Percentiles rank a stretch among this genome's conserved stretches.
Conservation (phyloP, 2,888 invertebrate genomes). For the Conops quadrifasciatus region DNA sequence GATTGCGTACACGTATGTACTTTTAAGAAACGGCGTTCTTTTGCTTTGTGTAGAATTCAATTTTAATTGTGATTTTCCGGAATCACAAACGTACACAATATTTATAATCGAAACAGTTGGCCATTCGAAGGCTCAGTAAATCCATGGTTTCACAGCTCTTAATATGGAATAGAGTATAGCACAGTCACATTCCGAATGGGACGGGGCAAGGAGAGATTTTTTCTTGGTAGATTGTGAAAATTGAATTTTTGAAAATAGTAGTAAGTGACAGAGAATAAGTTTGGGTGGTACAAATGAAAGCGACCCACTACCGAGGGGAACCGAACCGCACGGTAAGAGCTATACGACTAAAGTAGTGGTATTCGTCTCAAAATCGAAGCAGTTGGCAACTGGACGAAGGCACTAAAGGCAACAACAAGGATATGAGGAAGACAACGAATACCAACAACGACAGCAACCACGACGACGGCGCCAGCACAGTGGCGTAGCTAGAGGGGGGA, state of each 20-base stretch:
- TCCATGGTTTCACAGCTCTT: too few species aligned
- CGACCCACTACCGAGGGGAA: constrained; percentile 28
- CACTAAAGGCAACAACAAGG: constrained; percentile 20
- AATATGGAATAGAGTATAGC: background rate
- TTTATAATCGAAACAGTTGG: too few species aligned
- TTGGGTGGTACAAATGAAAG: constrained; percentile 23
- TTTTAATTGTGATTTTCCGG: too few species aligned
- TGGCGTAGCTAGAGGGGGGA: too few species aligned
- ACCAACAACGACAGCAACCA: too few species aligned
- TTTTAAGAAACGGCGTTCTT: too few species aligned
- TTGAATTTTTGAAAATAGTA: constrained; percentile 17
- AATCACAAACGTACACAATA: too few species aligned
- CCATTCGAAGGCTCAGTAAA: too few species aligned
- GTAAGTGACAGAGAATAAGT: constrained; percentile 18
- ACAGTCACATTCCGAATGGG: background rate
- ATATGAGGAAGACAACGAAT: constrained; percentile 23
- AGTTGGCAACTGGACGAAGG: constrained; percentile 15
- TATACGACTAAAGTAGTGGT: constrained; percentile 37
- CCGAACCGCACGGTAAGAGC: constrained; percentile 40
- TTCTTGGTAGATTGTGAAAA: constrained; percentile 5
- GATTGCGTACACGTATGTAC: too few species aligned
- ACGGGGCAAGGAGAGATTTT: constrained; percentile 5
- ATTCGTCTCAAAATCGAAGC: constrained; percentile 19
- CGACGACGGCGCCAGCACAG: too few species aligned
- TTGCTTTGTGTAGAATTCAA: too few species aligned